These are phyloP conservation scores for Clarias macrocephalus DNA, from an alignment of 2,113 vertebrate genomes.

Conservation along the genomic window DNA sequence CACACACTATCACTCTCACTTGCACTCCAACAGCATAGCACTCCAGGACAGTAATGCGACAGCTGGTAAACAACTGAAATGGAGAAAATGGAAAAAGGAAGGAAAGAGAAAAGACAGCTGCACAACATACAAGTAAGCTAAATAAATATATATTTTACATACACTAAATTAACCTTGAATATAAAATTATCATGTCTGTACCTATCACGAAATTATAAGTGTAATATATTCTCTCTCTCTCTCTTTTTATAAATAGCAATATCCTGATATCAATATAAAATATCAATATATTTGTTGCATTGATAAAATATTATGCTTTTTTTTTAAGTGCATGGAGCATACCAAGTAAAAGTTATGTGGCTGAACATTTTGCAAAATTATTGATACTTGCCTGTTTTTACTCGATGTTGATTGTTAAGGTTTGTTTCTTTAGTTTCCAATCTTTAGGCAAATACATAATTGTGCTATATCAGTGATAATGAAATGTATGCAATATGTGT, in stretches of 20 bases:
- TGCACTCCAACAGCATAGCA: neutral
- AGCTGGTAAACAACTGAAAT: neutral
- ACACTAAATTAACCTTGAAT: neutral
- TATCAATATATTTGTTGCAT: neutral
- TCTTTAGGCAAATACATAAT: neutral
- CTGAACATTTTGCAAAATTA: no score
- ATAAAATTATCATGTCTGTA: neutral
- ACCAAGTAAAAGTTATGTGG: neutral
- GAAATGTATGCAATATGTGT: neutral
- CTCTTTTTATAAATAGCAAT: neutral
- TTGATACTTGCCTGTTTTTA: no score
- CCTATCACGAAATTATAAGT: neutral
- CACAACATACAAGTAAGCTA: conserved; percentile 19
- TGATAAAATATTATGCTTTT: neutral
- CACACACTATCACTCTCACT: neutral
- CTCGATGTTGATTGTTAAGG: no score
- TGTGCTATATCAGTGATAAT: neutral
- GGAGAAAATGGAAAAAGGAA: neutral
- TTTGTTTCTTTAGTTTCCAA: neutral
- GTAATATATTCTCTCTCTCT: no score
- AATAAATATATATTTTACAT: neutral
- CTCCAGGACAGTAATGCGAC: conserved; percentile 1
- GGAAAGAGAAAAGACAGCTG: neutral
- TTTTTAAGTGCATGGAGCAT: neutral
- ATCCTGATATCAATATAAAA: neutral